A percentile compares a stretch with the other conserved stretches of the same genome.
Evolutionary conservation across 2,888 invertebrate genomes (phyloP).

Genomic region (Heliconius sara): DNA sequence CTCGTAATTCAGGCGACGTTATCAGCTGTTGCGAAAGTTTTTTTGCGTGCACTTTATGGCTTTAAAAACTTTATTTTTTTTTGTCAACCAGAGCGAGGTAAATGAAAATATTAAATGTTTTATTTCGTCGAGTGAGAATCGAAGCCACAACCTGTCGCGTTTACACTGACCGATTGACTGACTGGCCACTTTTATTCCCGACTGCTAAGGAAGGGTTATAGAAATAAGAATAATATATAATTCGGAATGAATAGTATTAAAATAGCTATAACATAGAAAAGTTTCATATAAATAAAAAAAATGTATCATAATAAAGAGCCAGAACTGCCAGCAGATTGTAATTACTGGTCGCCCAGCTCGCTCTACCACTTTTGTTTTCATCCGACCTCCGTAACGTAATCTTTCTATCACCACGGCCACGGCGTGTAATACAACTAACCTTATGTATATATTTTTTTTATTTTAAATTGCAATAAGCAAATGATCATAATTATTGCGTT

Average conservation of each 20-base stretch:
- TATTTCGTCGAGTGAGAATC: no score
- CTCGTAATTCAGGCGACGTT: slow-evolving; percentile 40
- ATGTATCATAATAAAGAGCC: neutral
- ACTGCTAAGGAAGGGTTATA: no score
- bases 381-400: slow-evolving; percentile 29
- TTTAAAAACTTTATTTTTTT: neutral
- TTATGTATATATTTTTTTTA: slow-evolving; percentile 14
- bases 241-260: no score
- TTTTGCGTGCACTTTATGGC: slow-evolving; percentile 14
- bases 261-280: neutral
- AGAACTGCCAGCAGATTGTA: neutral
- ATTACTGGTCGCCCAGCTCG: slow-evolving; percentile 12
- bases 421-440: slow-evolving; percentile 32
- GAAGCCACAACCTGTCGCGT: no score
- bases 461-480: neutral
- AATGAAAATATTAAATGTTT: no score
- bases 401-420: slow-evolving; percentile 31
- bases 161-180: no score
- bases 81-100: no score
- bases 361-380: slow-evolving; percentile 30
- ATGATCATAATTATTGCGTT: neutral
- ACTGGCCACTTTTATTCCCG: no score
- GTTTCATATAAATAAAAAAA: neutral
- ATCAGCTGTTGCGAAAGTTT: slow-evolving; percentile 33
- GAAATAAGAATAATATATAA: no score